Evolutionary conservation across 2,888 invertebrate species (phyloP).

Genomic region (Lymantria dispar): DNA sequence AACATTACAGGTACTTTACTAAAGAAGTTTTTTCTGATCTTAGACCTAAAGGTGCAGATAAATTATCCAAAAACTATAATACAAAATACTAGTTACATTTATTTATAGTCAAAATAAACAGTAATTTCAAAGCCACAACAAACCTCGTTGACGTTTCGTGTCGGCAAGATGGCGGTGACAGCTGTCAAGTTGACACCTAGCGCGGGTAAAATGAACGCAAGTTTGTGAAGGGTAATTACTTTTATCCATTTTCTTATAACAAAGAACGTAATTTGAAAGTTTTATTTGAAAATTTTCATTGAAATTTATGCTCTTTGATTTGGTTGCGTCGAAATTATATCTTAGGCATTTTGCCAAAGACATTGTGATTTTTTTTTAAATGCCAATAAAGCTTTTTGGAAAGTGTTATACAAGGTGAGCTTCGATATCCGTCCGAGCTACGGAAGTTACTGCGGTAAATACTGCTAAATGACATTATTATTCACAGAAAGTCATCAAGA

Average conservation of each 20-base stretch:
- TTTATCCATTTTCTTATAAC: conserved; percentile 10
- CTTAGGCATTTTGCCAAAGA: no score
- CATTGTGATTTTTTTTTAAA: no score
- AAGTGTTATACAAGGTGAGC: no score
- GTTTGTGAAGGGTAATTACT: conserved; percentile 9
- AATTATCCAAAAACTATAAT: no score
- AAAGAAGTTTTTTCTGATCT: no score
- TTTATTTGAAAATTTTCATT: background rate
- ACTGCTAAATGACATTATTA: no score
- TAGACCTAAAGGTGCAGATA: no score
- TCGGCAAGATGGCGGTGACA: conserved; percentile 45
- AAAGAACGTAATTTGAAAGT: conserved; percentile 3
- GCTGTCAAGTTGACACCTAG: conserved; percentile 43
- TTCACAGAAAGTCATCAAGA: no score
- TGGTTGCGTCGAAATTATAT: background rate
- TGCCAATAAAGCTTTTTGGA: no score
- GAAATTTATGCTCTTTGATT: background rate
- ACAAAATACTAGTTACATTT: background rate
- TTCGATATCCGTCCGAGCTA: no score
- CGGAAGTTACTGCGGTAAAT: no score
- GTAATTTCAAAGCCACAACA: conserved; percentile 27
- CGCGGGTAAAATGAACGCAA: conserved; percentile 18
- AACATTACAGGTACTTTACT: no score
- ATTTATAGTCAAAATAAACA: conserved; percentile 4
- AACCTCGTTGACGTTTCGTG: conserved; percentile 28